These are phyloP conservation scores for Zaprionus taronus DNA, from an alignment of 1,140 invertebrate species.

Conservation along the genomic window DNA sequence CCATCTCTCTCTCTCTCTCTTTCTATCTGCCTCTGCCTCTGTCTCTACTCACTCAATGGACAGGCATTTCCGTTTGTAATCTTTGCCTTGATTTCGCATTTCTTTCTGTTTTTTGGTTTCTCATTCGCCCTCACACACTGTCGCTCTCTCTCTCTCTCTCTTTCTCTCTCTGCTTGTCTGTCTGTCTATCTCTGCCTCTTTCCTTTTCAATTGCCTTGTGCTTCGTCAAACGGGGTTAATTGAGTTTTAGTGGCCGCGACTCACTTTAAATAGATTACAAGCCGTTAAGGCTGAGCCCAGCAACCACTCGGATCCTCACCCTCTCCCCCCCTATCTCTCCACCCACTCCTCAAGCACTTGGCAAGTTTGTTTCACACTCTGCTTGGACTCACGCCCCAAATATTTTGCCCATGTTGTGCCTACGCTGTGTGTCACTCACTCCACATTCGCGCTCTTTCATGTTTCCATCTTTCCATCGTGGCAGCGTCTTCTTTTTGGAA, in stretches of 20 bases:
- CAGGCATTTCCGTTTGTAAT: constrained; percentile 73
- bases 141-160: constrained; percentile 28
- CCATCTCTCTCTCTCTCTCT: not conserved
- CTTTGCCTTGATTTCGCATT: constrained; percentile 73
- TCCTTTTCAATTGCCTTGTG: constrained; percentile 62
- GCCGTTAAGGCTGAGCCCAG: constrained; percentile 29
- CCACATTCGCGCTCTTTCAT: constrained; percentile 29
- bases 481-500: not conserved
- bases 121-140: constrained; percentile 19
- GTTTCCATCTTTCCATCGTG: constrained; percentile 10
- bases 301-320: not conserved
- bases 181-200: constrained; percentile 2
- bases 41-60: constrained; percentile 32
- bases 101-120: constrained; percentile 32
- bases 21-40: not conserved
- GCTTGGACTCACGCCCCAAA: constrained; percentile 56
- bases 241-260: constrained; percentile 83
- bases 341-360: constrained; percentile 37
- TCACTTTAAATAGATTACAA: constrained; percentile 82
- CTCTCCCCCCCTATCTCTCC: not conserved
- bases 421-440: constrained; percentile 48
- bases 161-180: constrained; percentile 34
- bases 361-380: constrained; percentile 69
- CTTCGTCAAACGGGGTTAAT: constrained; percentile 80
- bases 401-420: constrained; percentile 68